phyloP scores from a whole-genome alignment of 2,797 vertebrate species.

The Sarcophilus harrisii region DNA sequence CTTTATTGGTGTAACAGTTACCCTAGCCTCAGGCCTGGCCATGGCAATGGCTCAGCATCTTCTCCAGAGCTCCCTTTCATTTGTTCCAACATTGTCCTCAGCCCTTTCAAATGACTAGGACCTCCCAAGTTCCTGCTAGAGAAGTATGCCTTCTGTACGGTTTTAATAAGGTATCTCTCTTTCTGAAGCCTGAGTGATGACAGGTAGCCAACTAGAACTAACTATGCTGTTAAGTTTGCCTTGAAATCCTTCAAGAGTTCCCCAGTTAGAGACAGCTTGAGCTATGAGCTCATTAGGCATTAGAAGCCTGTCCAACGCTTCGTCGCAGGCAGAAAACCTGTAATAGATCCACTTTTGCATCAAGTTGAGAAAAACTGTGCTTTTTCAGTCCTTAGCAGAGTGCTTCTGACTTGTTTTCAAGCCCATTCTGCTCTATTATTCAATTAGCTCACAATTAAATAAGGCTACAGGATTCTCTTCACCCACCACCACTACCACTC shows the following conservation, averaged over 20 bases:
- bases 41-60: conserved; percentile 34
- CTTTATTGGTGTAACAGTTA: background rate
- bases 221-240: conserved; percentile 47
- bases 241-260: conserved; percentile 42
- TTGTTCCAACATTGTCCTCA: background rate
- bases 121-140: conserved; percentile 8
- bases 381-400: background rate
- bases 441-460: conserved; percentile 55
- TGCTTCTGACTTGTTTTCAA: conserved; percentile 15
- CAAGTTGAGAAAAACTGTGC: conserved; percentile 16
- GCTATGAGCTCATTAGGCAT: conserved; percentile 65
- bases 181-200: background rate
- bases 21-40: background rate
- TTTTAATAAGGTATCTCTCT: conserved; percentile 51
- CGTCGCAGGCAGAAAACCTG: conserved; percentile 21
- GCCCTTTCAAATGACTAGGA: background rate
- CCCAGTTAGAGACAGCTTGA: conserved; percentile 54
- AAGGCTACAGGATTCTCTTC: conserved; percentile 10
- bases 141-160: conserved; percentile 28
- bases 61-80: background rate
- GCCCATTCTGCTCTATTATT: background rate
- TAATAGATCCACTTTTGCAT: conserved; percentile 24
- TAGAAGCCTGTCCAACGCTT: conserved; percentile 33
- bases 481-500: background rate
- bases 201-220: conserved; percentile 57